phyloP scores from a whole-genome alignment of 2,113 vertebrate genomes.

The Ceratotherium simum region DNA sequence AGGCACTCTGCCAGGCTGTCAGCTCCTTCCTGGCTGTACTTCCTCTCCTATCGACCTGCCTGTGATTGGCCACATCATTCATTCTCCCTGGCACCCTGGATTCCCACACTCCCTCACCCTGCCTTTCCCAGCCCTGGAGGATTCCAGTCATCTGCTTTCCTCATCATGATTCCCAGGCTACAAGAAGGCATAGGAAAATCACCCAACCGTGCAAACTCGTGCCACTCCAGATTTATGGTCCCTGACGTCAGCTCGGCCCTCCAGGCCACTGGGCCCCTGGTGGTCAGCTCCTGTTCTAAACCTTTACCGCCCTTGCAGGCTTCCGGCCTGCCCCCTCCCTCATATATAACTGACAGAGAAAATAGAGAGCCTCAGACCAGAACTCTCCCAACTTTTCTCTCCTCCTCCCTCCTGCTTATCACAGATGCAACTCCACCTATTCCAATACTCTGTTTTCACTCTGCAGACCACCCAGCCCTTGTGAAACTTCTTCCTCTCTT shows the following conservation, averaged over 20 bases:
- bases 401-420: background rate
- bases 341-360: background rate
- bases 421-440: background rate
- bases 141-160: conserved; percentile 67
- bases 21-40: conserved; percentile 47
- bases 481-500: background rate
- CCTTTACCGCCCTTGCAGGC: conserved; percentile 33
- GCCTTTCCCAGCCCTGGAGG: conserved; percentile 59
- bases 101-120: conserved; percentile 57
- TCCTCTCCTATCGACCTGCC: conserved; percentile 38
- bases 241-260: conserved; percentile 63
- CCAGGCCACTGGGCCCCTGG: conserved; percentile 37
- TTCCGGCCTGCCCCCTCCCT: background rate
- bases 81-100: background rate
- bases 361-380: conserved; percentile 1
- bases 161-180: conserved; percentile 63
- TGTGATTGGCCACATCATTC: conserved; percentile 34
- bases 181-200: conserved; percentile 69
- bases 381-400: background rate
- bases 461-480: background rate
- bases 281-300: conserved; percentile 63
- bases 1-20: conserved; percentile 54
- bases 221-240: conserved; percentile 72
- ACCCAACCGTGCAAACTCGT: conserved; percentile 69
- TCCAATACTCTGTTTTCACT: background rate